phyloP scores from a whole-genome alignment of 1,140 invertebrate genomes.

The Temnothorax nylanderi region DNA sequence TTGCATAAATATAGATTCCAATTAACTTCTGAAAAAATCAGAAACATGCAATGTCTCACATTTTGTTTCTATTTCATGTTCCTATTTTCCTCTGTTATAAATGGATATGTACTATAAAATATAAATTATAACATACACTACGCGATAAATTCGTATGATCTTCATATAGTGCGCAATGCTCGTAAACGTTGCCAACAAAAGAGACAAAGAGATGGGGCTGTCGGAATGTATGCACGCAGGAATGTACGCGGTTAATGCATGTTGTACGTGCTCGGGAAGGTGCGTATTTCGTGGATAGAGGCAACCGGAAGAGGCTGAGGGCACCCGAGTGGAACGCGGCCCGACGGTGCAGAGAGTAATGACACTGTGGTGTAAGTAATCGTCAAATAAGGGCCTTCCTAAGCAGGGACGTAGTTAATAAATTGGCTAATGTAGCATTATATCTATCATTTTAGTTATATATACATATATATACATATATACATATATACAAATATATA shows the following conservation, averaged over 20 bases:
- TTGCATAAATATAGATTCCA: neutral
- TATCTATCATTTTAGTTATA: neutral
- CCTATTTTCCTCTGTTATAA: neutral
- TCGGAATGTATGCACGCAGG: conserved; percentile 32
- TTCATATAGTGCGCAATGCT: neutral
- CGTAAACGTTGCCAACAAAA: conserved; percentile 43
- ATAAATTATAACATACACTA: conserved; percentile 3
- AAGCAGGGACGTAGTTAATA: conserved; percentile 43
- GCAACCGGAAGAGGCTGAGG: conserved; percentile 60
- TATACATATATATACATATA: no score
- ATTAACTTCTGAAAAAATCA: neutral
- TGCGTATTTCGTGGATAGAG: conserved; percentile 63
- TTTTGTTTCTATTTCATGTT: neutral
- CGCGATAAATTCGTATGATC: conserved; percentile 20
- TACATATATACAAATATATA: neutral
- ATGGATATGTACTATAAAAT: neutral
- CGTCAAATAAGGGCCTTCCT: conserved; percentile 54
- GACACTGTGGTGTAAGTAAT: conserved; percentile 57
- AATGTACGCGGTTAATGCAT: conserved; percentile 54
- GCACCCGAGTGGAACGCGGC: conserved; percentile 57
- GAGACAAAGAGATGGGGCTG: conserved; percentile 42
- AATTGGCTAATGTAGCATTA: conserved; percentile 8
- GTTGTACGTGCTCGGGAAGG: conserved; percentile 52
- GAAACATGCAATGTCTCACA: neutral
- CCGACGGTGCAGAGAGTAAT: conserved; percentile 60